Evolutionary conservation across 1,140 invertebrate species (phyloP).

Genomic region (Stenopsyche tienmushanensis): DNA sequence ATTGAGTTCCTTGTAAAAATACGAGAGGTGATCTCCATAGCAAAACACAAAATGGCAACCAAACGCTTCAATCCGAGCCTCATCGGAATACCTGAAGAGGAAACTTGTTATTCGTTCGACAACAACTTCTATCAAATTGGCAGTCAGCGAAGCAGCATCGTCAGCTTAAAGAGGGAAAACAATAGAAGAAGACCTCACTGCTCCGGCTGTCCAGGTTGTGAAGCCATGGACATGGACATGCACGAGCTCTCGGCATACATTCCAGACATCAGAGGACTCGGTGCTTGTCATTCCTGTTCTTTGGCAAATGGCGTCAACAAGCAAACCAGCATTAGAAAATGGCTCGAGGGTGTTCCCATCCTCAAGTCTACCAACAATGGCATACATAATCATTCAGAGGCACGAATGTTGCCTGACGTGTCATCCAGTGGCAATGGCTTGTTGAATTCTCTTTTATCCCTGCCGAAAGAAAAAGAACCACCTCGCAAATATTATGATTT

Average conservation of each 20-base stretch:
- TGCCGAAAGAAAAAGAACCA: slow-evolving; percentile 44
- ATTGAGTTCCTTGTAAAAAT: slow-evolving; percentile 85
- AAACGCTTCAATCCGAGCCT: slow-evolving; percentile 79
- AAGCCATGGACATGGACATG: slow-evolving; percentile 48
- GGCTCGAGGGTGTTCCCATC: slow-evolving; percentile 73
- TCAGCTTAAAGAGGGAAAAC: slow-evolving; percentile 61
- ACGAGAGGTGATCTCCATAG: slow-evolving; percentile 82
- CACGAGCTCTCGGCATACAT: slow-evolving; percentile 46
- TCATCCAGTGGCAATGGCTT: slow-evolving; percentile 44
- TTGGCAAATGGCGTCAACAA: slow-evolving; percentile 61
- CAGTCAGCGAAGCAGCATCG: slow-evolving; percentile 57
- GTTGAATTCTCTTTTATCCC: slow-evolving; percentile 46
- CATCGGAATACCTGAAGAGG: slow-evolving; percentile 80
- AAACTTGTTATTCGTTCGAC: slow-evolving; percentile 53
- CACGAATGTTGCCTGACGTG: slow-evolving; percentile 43
- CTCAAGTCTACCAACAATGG: slow-evolving; percentile 36
- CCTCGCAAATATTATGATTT: slow-evolving; percentile 44
- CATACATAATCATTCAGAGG: slow-evolving; percentile 20
- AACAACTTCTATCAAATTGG: slow-evolving; percentile 53
- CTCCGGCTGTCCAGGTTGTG: slow-evolving; percentile 67
- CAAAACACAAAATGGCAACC: slow-evolving; percentile 80
- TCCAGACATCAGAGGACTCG: slow-evolving; percentile 50
- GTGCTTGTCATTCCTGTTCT: slow-evolving; percentile 55
- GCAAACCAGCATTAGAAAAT: slow-evolving; percentile 70
- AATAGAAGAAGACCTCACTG: slow-evolving; percentile 57